Conservation (phyloP, 2,113 vertebrate species). For the Apteryx owenii region DNA sequence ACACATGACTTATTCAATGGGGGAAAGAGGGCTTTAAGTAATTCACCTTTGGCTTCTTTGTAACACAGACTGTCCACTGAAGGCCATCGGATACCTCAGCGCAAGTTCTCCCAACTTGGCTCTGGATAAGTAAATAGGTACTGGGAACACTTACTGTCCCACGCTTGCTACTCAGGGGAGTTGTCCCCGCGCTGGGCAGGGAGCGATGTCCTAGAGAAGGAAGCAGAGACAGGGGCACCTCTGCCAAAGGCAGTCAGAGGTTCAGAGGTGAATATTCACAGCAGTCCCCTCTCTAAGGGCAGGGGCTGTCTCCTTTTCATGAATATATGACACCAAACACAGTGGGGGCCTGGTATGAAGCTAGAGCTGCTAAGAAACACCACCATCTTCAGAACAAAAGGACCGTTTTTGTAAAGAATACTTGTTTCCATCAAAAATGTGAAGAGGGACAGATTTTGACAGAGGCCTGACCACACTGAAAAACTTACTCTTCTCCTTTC, state of each 20-base stretch:
- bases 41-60: neutral
- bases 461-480: neutral
- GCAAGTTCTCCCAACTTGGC: neutral
- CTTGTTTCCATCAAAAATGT: neutral
- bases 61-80: neutral
- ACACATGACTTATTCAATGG: neutral
- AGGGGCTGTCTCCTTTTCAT: neutral
- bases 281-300: neutral
- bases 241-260: neutral
- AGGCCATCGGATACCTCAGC: neutral
- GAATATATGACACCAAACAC: neutral
- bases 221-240: neutral
- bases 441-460: neutral
- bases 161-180: neutral
- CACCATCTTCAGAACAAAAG: neutral
- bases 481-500: constrained; percentile 87
- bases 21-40: neutral
- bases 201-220: neutral
- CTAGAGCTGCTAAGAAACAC: neutral
- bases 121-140: neutral
- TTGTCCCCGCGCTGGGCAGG: neutral
- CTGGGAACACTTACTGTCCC: neutral
- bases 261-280: neutral
- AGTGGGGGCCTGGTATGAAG: neutral
- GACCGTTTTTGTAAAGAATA: neutral